These are phyloP conservation scores for Mellilla xanthometata DNA, from an alignment of 2,888 invertebrate genomes.

Conservation along the genomic window DNA sequence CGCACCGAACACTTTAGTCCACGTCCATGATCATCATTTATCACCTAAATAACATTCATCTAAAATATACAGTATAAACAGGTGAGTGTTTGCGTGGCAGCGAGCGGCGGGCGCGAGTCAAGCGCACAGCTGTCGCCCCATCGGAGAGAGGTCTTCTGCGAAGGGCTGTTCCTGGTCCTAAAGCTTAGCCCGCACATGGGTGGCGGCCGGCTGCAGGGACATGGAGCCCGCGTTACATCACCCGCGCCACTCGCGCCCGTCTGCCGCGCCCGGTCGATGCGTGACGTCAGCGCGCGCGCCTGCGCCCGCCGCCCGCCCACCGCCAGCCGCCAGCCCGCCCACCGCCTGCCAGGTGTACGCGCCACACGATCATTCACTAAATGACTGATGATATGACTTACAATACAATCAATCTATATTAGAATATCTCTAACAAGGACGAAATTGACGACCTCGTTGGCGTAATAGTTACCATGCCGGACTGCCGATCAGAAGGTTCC, in stretches of 20 bases:
- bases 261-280: conserved; percentile 66
- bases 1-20: conserved; percentile 24
- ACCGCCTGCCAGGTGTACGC: conserved; percentile 4
- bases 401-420: too few relatives aligned
- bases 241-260: conserved; percentile 47
- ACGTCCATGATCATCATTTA: conserved; percentile 33
- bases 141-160: conserved; percentile 97
- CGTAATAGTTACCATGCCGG: too few relatives aligned
- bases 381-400: too few relatives aligned
- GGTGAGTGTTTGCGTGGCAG: conserved; percentile 28
- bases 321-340: background rate
- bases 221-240: conserved; percentile 66
- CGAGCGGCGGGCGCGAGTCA: conserved; percentile 23
- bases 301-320: conserved; percentile 38
- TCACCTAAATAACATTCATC: conserved; percentile 45
- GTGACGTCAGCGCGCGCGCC: conserved; percentile 71
- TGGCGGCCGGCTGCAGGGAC: conserved; percentile 48
- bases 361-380: conserved; percentile 33
- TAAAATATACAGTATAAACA: conserved; percentile 44
- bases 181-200: conserved; percentile 97
- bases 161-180: conserved; percentile 98
- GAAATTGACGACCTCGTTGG: too few relatives aligned
- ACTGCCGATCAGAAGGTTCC: too few relatives aligned
- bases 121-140: conserved; percentile 94
- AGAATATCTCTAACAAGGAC: too few relatives aligned